These are phyloP conservation scores for Ennomos quercinarius DNA, from an alignment of 2,888 invertebrate species.

Conservation along the genomic window DNA sequence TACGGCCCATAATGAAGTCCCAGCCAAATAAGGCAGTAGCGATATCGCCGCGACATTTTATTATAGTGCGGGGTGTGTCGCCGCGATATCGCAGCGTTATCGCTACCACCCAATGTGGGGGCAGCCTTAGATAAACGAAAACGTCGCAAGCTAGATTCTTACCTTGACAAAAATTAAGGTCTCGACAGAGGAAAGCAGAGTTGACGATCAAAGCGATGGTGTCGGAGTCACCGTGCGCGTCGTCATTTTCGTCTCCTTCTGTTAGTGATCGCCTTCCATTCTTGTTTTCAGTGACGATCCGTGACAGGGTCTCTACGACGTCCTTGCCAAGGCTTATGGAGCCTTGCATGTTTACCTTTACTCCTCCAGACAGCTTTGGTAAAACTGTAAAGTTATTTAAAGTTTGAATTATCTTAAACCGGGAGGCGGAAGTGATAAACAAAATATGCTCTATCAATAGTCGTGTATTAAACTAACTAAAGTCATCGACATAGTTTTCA, in stretches of 20 bases:
- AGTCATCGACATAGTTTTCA: too few species aligned
- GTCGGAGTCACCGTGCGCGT: conserved; percentile 33
- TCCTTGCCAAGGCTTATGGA: conserved; percentile 66
- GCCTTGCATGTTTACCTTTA: conserved; percentile 70
- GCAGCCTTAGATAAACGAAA: too few species aligned
- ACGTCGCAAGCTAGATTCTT: neutral
- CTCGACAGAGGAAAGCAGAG: conserved; percentile 54
- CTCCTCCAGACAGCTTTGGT: conserved; percentile 37
- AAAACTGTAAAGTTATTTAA: conserved; percentile 18
- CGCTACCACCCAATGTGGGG: too few species aligned
- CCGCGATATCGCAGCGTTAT: too few species aligned
- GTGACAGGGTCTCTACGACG: conserved; percentile 57
- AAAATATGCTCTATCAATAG: too few species aligned
- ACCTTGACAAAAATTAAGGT: conserved; percentile 56
- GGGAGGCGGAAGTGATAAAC: too few species aligned
- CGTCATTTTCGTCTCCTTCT: neutral
- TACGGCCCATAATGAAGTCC: too few species aligned
- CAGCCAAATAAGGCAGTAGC: too few species aligned
- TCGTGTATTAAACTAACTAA: too few species aligned
- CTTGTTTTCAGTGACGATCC: conserved; percentile 47
- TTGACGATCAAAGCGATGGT: conserved; percentile 50
- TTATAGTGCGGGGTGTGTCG: too few species aligned
- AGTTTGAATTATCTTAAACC: too few species aligned
- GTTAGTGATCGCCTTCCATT: conserved; percentile 14
- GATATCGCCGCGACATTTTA: too few species aligned